These are phyloP conservation scores for Brachionus angularis DNA, from an alignment of 1,140 invertebrate species.

Conservation along the genomic window DNA sequence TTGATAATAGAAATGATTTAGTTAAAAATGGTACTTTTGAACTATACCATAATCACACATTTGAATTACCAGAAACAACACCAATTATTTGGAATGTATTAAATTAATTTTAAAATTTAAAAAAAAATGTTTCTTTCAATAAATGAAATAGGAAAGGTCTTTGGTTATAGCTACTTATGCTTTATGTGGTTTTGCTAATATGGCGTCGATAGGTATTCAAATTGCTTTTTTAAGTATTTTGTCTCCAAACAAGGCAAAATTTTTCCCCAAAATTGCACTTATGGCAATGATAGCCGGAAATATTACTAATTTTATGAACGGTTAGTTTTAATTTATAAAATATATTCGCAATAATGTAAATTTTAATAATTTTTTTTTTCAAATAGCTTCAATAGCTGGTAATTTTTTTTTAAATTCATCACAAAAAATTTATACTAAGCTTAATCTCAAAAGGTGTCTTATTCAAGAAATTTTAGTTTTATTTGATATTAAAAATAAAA, in stretches of 20 bases:
- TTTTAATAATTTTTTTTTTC: too few species aligned
- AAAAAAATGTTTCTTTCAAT: not conserved
- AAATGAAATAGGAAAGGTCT: constrained; percentile 58
- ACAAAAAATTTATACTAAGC: too few species aligned
- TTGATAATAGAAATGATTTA: constrained; percentile 4
- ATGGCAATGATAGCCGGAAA: constrained; percentile 77
- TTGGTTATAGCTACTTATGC: constrained; percentile 83
- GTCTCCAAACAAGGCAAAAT: constrained; percentile 69
- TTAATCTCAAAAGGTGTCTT: too few species aligned
- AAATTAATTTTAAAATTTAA: constrained; percentile 7
- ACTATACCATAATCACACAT: not conserved
- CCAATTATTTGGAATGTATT: constrained; percentile 1
- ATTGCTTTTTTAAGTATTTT: constrained; percentile 73
- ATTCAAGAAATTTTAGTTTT: too few species aligned
- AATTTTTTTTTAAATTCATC: too few species aligned
- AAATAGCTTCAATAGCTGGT: too few species aligned
- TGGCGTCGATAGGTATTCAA: constrained; percentile 80
- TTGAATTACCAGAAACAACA: not conserved
- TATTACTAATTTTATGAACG: constrained; percentile 80
- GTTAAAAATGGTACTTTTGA: not conserved
- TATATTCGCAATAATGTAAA: too few species aligned
- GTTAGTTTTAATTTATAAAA: not conserved
- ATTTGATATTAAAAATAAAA: too few species aligned
- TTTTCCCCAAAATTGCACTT: constrained; percentile 67
- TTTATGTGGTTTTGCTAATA: constrained; percentile 91